Percentiles rank a stretch among this genome's conserved stretches.
Conservation (phyloP, 2,113 vertebrate genomes). For the Bombycilla garrulus region DNA sequence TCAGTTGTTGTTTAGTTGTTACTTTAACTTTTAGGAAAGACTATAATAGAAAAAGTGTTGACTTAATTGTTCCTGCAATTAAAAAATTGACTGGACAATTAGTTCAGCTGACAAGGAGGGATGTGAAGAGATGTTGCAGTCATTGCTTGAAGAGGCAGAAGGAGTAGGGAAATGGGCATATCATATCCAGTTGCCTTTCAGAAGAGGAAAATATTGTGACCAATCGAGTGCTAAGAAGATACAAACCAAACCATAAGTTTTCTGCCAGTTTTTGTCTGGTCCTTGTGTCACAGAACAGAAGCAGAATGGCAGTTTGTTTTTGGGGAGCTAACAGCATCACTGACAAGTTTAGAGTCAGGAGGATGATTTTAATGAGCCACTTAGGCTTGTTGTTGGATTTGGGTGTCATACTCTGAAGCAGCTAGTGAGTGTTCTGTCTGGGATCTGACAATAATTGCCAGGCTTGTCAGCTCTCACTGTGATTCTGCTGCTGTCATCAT, state of each 20-base stretch:
- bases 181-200: neutral
- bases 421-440: conserved; percentile 12
- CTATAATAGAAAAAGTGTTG: neutral
- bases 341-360: neutral
- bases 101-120: neutral
- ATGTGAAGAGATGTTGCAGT: neutral
- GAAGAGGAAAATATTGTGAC: neutral
- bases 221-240: neutral
- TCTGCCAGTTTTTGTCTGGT: neutral
- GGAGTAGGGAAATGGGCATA: neutral
- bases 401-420: conserved; percentile 9
- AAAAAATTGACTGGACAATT: neutral
- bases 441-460: conserved; percentile 15
- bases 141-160: neutral
- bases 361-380: neutral
- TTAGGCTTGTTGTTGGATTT: conserved; percentile 5
- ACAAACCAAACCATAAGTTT: neutral
- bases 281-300: neutral
- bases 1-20: neutral
- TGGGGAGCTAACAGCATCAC: neutral
- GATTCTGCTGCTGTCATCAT: neutral
- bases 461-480: conserved; percentile 7
- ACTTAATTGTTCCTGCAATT: neutral
- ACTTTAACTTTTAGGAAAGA: neutral
- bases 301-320: conserved; percentile 9